Conservation (phyloP, 2,113 vertebrate species). For the Chascanopsetta lugubris region DNA sequence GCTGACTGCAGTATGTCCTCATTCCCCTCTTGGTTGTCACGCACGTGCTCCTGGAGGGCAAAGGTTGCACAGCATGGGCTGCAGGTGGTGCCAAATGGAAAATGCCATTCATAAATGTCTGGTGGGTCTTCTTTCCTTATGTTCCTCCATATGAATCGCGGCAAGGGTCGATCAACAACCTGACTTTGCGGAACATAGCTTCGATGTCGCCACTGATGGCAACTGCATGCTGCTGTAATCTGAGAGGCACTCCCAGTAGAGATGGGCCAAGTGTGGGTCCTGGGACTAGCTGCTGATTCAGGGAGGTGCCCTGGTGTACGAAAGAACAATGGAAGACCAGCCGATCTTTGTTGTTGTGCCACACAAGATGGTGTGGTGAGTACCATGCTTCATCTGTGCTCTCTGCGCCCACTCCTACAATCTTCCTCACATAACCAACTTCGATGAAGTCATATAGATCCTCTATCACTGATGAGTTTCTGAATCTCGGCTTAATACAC, state of each 20-base stretch:
- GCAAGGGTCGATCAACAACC: not conserved
- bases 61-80: conserved; percentile 12
- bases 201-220: not conserved
- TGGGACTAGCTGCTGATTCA: not conserved
- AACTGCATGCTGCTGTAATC: not conserved
- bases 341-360: not conserved
- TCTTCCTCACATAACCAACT: too few relatives aligned
- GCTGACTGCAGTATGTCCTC: not conserved
- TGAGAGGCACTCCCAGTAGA: not conserved
- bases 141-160: not conserved
- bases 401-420: too few relatives aligned
- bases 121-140: not conserved
- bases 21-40: not conserved
- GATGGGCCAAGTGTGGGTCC: not conserved
- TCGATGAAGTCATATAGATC: too few relatives aligned
- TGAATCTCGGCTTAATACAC: not conserved
- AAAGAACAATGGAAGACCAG: not conserved
- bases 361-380: conserved; percentile 1
- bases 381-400: conserved; percentile 1
- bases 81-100: conserved; percentile 3
- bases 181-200: not conserved
- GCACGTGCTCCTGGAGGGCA: not conserved
- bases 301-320: not conserved
- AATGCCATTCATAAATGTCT: not conserved
- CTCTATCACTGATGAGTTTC: not conserved